These are phyloP conservation scores for Sylvia atricapilla DNA, from an alignment of 2,113 vertebrate genomes.

Conservation along the genomic window DNA sequence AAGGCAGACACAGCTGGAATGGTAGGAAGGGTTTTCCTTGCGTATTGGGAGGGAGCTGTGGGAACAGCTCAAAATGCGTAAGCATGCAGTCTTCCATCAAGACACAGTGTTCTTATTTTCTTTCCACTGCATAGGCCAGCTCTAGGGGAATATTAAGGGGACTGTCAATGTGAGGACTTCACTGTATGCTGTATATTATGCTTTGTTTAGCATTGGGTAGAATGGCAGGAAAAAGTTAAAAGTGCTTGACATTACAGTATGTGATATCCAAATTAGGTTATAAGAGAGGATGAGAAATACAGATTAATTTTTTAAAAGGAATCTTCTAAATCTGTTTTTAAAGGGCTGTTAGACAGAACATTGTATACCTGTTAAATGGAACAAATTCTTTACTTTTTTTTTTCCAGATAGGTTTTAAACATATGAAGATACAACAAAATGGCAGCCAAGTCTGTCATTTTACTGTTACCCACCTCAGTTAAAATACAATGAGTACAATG, in stretches of 20 bases:
- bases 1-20: conserved; percentile 36
- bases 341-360: background rate
- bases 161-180: background rate
- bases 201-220: background rate
- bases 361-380: conserved; percentile 55
- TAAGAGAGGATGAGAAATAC: background rate
- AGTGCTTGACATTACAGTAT: background rate
- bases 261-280: background rate
- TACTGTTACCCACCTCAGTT: conserved; percentile 72
- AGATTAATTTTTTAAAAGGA: background rate
- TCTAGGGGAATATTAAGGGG: background rate
- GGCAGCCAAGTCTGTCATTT: conserved; percentile 70
- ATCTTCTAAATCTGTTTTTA: background rate
- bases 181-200: background rate
- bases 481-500: conserved; percentile 74
- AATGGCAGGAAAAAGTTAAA: background rate
- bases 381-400: conserved; percentile 71
- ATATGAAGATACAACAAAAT: conserved; percentile 76
- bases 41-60: background rate
- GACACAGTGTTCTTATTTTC: background rate
- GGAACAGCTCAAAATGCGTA: background rate
- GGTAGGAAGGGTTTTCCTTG: conserved; percentile 43
- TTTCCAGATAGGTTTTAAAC: conserved; percentile 77
- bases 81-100: background rate
- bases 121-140: background rate